Base-by-base conservation (phyloP, 2,113 vertebrate species). In the Phalacrocorax carbo region DNA sequence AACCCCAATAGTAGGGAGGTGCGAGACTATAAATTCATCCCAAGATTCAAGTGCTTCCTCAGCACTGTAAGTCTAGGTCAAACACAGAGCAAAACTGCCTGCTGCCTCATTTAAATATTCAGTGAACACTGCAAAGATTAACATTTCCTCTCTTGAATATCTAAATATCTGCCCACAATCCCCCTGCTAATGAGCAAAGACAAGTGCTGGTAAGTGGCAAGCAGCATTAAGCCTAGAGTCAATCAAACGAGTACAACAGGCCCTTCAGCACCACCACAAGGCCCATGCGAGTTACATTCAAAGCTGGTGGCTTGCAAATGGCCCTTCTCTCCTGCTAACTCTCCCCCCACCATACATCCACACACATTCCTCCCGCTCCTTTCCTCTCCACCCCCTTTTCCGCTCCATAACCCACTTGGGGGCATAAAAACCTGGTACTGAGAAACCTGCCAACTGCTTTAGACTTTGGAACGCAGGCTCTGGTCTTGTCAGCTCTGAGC, bases 171-270 rank as follows among this genome's bases (percentile, higher is more conserved):
- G 94, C 96, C 97, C 96, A 97, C 95, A 96, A 92, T 96, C 91
- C 82, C 97, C 97, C 88, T 90, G 94, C 98, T 99, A 99, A 99
- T 99, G 98, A 99, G 98, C 98, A 99, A 98, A 99, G 99, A 99
- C 99, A 99, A 99, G 98, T 98, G 98, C 98, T 99, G 99, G 98
- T 99, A 99, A 98, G 98, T 99, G 99, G 98, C 99, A 98, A 97
- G 98, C 97, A 98, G 98, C 98, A 99, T 99, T 99, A 99, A 98
- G 98, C 98, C 98, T 92, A 97, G 98, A 99, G 99, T 99, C 99
- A 99, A 98, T 99, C 99, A 99, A 98, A 98, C 60, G 98, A 98
- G 98, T 97, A 97, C 98, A 98, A 82, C 95, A 93, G 97, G 97
- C 98, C 98, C 96, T 95, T 97, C 81, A 98, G 98, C 98, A 96